Evolutionary conservation across 2,113 vertebrate genomes (phyloP).

Genomic region (Daubentonia madagascariensis): DNA sequence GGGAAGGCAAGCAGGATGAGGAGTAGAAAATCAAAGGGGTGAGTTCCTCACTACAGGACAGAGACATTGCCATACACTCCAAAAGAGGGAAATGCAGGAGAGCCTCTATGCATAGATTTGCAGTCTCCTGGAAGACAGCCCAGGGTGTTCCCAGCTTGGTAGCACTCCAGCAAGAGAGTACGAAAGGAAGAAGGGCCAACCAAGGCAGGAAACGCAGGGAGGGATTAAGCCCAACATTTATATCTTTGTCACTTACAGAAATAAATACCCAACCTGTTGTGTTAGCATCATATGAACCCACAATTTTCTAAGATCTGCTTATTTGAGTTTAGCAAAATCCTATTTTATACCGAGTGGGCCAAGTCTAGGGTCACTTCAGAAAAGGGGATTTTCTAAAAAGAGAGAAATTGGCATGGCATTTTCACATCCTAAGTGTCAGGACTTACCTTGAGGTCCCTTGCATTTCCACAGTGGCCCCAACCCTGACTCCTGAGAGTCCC

Average conservation of each 20-base stretch:
- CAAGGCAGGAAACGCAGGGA: background rate
- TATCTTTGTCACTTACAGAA: background rate
- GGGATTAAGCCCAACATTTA: background rate
- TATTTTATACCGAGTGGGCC: background rate
- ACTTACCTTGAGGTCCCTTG: background rate
- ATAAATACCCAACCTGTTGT: background rate
- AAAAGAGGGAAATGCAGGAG: background rate
- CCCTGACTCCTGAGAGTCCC: background rate
- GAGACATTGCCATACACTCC: background rate
- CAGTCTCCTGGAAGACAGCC: background rate
- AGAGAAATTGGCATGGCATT: background rate
- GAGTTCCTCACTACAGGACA: background rate
- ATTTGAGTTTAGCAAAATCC: constrained; percentile 18
- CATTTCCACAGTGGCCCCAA: background rate
- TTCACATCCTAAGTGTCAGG: background rate
- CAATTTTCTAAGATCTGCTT: background rate
- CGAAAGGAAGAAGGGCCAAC: background rate
- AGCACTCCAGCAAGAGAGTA: background rate
- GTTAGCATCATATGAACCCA: background rate
- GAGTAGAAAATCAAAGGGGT: background rate
- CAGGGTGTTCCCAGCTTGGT: background rate
- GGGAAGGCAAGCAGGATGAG: background rate
- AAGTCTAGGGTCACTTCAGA: background rate
- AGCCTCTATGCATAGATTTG: background rate
- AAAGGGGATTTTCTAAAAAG: background rate